Evolutionary conservation across 2,113 vertebrate species (phyloP), one percentile per base, ranked within the genome.

Genomic region (Willisornis vidua): DNA sequence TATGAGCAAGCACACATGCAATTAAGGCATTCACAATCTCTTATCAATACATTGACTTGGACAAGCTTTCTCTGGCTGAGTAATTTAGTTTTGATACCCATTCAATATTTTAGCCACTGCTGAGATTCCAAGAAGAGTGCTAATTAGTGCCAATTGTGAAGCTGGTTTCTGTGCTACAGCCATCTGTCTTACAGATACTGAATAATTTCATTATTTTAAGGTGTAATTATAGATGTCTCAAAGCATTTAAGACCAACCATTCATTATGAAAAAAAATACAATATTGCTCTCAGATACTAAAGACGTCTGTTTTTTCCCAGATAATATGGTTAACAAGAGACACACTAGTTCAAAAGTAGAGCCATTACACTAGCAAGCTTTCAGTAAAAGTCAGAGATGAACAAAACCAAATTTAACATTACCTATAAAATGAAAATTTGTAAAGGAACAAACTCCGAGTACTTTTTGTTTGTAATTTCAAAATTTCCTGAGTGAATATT

Each of bases 61-160:
- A 84, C 58, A 89, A 85, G 65, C 17, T 92, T 68, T 85, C n/a
- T 82, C 48, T 78, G 61, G 39, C 22, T 67, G 59, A 88, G 46
- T 84, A 86, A 94, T 93, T 93, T 67, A 90, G 48, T 93, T 95
- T 95, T 93, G 65, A 92, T 94, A 92, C n/a, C 37, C 61, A 92
- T 90, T 96, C 93, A 92, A 90, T 92, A 90, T 94, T 96, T 96
- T 71, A 52, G 72, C 61, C 72, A 71, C 88, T 93, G 82, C 61
- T 89, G 90, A 86, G 85, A 95, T 81, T 84, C 79, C 65, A 75
- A 57, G 75, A 90, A 95, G 80, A 83, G 83, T 95, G 93, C 81
- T 96, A 95, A 97, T 97, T 96, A 96, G 83, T 90, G 88, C 48
- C 90, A 95, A 72, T 90, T 94, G 88, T 71, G 46, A 94, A 82